Percentiles rank a stretch among this genome's conserved stretches.
These are phyloP conservation scores for Saccopteryx bilineata DNA, from an alignment of 2,113 vertebrate genomes.

Conservation along the genomic window DNA sequence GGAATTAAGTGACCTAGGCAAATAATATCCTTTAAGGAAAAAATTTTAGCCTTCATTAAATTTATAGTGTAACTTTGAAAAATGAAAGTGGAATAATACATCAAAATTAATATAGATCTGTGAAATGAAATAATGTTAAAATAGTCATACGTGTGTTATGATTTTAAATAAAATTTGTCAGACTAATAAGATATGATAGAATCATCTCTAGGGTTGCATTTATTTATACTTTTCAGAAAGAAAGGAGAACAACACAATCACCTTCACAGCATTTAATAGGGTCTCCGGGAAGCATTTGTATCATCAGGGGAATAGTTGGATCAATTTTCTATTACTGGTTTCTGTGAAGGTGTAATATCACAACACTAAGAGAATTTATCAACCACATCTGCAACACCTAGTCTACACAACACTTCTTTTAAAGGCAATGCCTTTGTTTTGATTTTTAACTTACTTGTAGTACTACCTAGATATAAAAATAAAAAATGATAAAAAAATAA, in stretches of 20 bases:
- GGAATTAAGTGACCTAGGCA: not conserved
- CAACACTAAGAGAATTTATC: constrained; percentile 9
- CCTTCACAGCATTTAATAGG: not conserved
- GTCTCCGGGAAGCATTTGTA: constrained; percentile 17
- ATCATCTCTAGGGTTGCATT: not conserved
- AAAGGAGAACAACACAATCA: not conserved
- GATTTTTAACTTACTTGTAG: constrained; percentile 1
- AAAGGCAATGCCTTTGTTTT: not conserved
- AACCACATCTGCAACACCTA: not conserved
- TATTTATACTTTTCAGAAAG: constrained; percentile 1
- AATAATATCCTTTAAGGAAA: constrained; percentile 1
- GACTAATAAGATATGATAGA: constrained; percentile 15
- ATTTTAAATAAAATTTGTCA: not conserved
- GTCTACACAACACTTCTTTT: not conserved
- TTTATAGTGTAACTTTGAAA: not conserved
- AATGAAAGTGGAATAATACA: constrained; percentile 53
- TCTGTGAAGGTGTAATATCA: constrained; percentile 55
- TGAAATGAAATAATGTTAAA: not conserved
- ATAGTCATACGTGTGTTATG: not conserved
- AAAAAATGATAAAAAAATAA: not conserved
- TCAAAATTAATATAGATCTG: constrained; percentile 10
- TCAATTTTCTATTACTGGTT: constrained; percentile 38
- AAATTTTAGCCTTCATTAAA: not conserved
- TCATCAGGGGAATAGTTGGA: not conserved
- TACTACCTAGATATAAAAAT: not conserved